Evolutionary conservation across 2,888 invertebrate genomes (phyloP).

Genomic region (Drosophila paranaensis): DNA sequence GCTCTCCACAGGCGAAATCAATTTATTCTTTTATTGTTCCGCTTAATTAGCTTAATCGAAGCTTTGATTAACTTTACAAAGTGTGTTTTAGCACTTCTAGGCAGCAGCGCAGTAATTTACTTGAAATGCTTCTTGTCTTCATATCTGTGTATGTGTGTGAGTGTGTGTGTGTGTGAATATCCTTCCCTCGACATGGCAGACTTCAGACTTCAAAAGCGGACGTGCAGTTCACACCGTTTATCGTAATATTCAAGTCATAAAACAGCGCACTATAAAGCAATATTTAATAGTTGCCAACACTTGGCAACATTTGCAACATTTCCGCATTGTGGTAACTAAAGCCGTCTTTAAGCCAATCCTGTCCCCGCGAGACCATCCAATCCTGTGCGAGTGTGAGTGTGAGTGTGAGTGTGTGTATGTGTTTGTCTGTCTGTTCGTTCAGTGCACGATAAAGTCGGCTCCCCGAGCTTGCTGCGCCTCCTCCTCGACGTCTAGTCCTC

Average conservation of each 20-base stretch:
- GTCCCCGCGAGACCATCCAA: constrained; percentile 41
- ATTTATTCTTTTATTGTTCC: background rate
- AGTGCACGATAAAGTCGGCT: constrained; percentile 44
- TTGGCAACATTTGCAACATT: constrained; percentile 73
- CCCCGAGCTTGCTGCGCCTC: constrained; percentile 1
- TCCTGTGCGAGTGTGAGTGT: constrained; percentile 35
- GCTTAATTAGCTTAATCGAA: constrained; percentile 7
- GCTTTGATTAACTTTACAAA: constrained; percentile 12
- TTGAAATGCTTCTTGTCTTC: constrained; percentile 6
- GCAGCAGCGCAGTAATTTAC: background rate
- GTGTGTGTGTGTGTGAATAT: constrained; percentile 9
- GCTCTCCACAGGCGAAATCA: background rate
- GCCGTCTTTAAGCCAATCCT: constrained; percentile 49
- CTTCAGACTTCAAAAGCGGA: constrained; percentile 26
- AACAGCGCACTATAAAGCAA: constrained; percentile 63
- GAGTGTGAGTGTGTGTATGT: constrained; percentile 15
- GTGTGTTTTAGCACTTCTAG: background rate
- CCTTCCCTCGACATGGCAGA: constrained; percentile 22
- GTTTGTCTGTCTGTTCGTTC: constrained; percentile 21
- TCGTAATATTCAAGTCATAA: constrained; percentile 60
- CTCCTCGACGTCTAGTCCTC: background rate
- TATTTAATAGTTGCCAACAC: constrained; percentile 75
- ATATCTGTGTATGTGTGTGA: background rate
- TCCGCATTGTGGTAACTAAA: constrained; percentile 67
- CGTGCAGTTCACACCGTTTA: constrained; percentile 59